Evolutionary conservation across 2,113 vertebrate genomes (phyloP).

Genomic region (Bostrychus sinensis): DNA sequence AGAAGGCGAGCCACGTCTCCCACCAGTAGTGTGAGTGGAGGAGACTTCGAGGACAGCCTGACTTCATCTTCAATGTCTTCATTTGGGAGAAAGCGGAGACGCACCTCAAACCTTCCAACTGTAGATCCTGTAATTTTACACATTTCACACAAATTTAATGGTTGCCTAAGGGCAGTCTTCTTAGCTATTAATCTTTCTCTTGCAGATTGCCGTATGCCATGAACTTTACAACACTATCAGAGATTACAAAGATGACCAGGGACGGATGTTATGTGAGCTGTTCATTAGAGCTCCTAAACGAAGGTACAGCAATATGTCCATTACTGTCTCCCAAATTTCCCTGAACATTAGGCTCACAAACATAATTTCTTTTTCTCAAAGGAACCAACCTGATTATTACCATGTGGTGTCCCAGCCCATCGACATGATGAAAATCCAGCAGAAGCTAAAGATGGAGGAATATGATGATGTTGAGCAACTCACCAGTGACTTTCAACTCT

Average conservation of each 20-base stretch:
- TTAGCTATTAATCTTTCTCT: constrained; percentile 29
- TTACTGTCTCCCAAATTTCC: neutral
- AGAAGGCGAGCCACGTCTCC: constrained; percentile 95
- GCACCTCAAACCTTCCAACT: constrained; percentile 91
- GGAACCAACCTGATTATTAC: constrained; percentile 98
- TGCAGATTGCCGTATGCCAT: constrained; percentile 97
- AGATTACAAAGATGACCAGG: constrained; percentile 98
- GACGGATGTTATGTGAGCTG: constrained; percentile 94
- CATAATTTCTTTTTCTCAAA: constrained; percentile 46
- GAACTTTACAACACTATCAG: constrained; percentile 97
- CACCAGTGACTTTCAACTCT: constrained; percentile 93
- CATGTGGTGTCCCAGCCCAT: constrained; percentile 98
- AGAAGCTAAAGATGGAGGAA: constrained; percentile 99
- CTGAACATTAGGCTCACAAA: neutral
- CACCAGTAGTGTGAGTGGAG: constrained; percentile 95
- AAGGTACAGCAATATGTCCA: constrained; percentile 77
- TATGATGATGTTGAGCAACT: constrained; percentile 96
- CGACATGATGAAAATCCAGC: constrained; percentile 99
- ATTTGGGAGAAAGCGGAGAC: constrained; percentile 92
- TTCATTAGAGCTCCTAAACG: constrained; percentile 97
- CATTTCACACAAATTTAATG: constrained; percentile 43
- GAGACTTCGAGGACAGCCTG: constrained; percentile 95
- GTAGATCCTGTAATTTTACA: constrained; percentile 94
- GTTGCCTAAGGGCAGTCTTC: neutral
- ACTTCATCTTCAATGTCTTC: constrained; percentile 87